These are phyloP conservation scores for Rhea americana DNA, from an alignment of 2,113 vertebrate genomes.

Conservation along the genomic window DNA sequence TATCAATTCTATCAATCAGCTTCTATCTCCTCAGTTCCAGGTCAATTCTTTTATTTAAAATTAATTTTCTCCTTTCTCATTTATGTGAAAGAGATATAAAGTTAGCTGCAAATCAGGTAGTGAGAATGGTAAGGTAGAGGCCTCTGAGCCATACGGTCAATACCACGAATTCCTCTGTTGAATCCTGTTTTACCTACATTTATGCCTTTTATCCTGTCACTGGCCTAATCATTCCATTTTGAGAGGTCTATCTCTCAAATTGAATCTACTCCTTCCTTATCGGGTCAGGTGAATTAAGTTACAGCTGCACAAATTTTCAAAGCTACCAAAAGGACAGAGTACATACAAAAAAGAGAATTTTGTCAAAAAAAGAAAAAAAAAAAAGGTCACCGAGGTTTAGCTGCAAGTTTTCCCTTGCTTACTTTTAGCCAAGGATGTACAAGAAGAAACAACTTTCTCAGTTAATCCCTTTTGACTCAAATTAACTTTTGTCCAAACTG, in stretches of 20 bases:
- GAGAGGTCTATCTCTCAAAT: background rate
- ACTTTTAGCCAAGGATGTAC: conserved; percentile 5
- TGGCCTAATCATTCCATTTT: conserved; percentile 26
- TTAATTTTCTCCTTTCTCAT: background rate
- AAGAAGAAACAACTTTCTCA: conserved; percentile 10
- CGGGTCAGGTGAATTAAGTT: background rate
- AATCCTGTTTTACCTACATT: conserved; percentile 21
- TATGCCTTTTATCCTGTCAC: background rate
- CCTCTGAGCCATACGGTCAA: background rate
- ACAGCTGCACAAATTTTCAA: background rate
- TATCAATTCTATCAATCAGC: background rate
- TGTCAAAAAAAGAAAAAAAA: background rate
- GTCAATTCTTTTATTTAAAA: background rate
- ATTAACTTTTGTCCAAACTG: conserved; percentile 32
- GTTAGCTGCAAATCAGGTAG: background rate
- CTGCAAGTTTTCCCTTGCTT: conserved; percentile 19
- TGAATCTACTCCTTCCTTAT: background rate
- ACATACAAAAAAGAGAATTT: background rate
- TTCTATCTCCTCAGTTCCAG: background rate
- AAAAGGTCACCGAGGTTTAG: background rate
- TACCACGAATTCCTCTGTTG: background rate
- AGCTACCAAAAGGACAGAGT: background rate
- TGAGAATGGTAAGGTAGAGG: background rate
- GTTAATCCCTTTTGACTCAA: conserved; percentile 37
- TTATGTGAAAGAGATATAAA: background rate